A percentile compares a stretch with the other conserved stretches of the same genome.
Evolutionary conservation across 1,140 invertebrate genomes (phyloP).

Genomic region (Eueides isabella): DNA sequence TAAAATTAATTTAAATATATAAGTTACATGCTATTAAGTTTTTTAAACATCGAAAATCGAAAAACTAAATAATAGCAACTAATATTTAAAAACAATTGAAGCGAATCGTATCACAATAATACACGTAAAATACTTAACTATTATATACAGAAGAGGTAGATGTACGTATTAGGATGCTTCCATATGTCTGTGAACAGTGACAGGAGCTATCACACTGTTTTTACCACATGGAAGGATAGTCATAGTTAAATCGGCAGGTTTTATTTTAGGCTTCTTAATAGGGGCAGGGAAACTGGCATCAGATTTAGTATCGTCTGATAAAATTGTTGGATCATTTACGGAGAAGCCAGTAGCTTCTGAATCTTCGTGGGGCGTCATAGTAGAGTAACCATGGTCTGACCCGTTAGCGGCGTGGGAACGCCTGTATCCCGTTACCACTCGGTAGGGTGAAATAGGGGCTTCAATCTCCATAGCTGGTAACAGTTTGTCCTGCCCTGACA

Average conservation of each 20-base stretch:
- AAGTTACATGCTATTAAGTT: no score
- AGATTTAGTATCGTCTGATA: conserved; percentile 84
- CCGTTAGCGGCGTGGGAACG: conserved; percentile 91
- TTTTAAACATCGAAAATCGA: conserved; percentile 22
- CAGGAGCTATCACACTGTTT: conserved; percentile 91
- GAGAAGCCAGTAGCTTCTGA: conserved; percentile 90
- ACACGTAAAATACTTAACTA: conserved; percentile 29
- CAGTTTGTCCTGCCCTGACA: conserved; percentile 84
- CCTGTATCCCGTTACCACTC: conserved; percentile 91
- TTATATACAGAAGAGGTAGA: conserved; percentile 71
- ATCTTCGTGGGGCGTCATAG: conserved; percentile 96
- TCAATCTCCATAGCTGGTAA: conserved; percentile 83
- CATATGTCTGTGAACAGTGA: conserved; percentile 93
- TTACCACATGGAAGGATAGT: conserved; percentile 81
- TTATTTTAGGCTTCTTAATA: conserved; percentile 81
- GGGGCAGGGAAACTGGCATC: conserved; percentile 85
- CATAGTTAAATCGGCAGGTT: conserved; percentile 65
- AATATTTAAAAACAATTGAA: conserved; percentile 20
- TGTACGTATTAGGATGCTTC: conserved; percentile 83
- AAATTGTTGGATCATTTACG: conserved; percentile 84
- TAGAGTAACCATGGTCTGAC: conserved; percentile 97
- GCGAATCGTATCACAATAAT: conserved; percentile 47
- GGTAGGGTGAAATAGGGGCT: conserved; percentile 92
- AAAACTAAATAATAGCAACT: conserved; percentile 8
- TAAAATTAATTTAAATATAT: no score